Base-by-base conservation (phyloP, 2,797 vertebrate genomes). In the Sphenopsis melanotis region DNA sequence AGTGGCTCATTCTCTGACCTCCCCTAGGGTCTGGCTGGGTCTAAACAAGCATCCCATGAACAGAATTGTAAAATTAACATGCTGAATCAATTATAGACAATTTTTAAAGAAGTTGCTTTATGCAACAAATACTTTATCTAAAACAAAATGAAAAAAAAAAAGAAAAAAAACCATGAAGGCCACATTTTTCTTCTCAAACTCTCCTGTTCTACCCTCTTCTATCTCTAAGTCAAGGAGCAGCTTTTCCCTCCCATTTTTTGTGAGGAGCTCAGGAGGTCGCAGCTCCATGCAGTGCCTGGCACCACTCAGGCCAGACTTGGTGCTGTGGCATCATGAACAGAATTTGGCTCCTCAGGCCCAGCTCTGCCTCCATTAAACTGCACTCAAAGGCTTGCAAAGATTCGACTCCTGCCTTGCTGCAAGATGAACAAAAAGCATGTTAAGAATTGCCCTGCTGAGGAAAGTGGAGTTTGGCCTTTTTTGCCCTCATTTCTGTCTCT, bases 181-280 rank as follows among this genome's bases (percentile, higher is more conserved):
- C 74, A 46, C 24, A 0, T 53, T 95, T 91, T 72, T 56, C 63
- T 61, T 88, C 37, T 21, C 7, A 22, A 44, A 24, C 32, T 53
- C n/a, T 81, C 41, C 42, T 44, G 8, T 59, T 65, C 46, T 32
- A 9, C 7, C 5, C 39, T 6, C 14, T 36, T 24, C 16, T 63
- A 14, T 23, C 11, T 36, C 26, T 9, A 27, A 36, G 15, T 32
- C 16, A 10, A 50, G 72, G 44, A 68, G 9, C 53, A 64, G 42
- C 69, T 39, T 34, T 39, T 36, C 19, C 19, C 24, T 47, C 20
- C 11, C 9, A 17, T 44, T 17, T 18, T 52, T 6, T 0, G 0
- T 4, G 24, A 56, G 56, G 53, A 2, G 42, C 27, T 60, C 34
- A 12, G 57, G n/a, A 37, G 55, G 39, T 50, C 50, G 27, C 41